phyloP scores from a whole-genome alignment of 2,113 vertebrate genomes.

The Crotalus tigris region DNA sequence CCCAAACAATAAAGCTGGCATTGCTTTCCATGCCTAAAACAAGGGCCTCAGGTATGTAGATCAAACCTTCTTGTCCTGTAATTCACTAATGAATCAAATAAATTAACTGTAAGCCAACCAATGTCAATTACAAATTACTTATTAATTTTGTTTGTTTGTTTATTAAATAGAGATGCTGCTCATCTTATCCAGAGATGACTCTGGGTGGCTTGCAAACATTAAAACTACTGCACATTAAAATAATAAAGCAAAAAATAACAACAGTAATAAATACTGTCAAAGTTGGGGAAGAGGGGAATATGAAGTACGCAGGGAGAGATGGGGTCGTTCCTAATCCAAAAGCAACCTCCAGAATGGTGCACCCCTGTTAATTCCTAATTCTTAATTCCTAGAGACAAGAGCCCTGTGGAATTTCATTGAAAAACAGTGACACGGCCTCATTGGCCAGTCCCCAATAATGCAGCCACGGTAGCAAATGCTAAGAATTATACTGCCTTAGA shows the following conservation, averaged over 20 bases:
- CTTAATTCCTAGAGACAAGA: not conserved
- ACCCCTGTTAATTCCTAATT: not conserved
- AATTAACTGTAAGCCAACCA: not conserved
- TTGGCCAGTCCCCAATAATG: not conserved
- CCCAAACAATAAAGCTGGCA: not conserved
- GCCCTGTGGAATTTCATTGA: not conserved
- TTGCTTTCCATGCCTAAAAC: not conserved
- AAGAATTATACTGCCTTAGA: not conserved
- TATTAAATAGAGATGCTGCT: not conserved
- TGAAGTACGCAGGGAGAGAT: not conserved
- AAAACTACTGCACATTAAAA: not conserved
- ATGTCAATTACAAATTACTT: not conserved
- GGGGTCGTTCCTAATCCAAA: not conserved
- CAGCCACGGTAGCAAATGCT: not conserved
- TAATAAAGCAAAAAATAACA: not conserved
- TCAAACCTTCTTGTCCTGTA: not conserved
- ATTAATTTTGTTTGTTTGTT: not conserved
- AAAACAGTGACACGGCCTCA: not conserved
- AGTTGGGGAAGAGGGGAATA: not conserved
- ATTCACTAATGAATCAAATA: too few species aligned
- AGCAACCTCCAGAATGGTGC: not conserved
- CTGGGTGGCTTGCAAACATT: not conserved
- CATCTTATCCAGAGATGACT: not conserved
- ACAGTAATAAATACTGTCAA: not conserved
- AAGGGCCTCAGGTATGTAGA: not conserved